Evolutionary conservation across 2,797 vertebrate species (phyloP).

Genomic region (Aulostomus chinensis): DNA sequence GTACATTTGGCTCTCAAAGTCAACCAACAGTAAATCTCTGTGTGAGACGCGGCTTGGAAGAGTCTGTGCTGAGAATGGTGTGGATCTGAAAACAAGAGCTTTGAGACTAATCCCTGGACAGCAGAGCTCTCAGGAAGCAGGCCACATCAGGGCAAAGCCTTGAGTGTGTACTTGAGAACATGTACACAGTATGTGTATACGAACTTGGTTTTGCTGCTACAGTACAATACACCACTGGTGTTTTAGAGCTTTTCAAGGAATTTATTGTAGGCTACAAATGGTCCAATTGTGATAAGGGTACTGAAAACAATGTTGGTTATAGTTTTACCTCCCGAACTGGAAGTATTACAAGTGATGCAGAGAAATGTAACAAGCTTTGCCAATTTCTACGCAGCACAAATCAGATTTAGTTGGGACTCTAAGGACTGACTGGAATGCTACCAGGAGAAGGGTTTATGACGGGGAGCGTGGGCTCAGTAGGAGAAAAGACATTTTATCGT

Average conservation of each 20-base stretch:
- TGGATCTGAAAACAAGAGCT: constrained; percentile 44
- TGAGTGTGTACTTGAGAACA: background rate
- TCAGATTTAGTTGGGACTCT: too few species aligned
- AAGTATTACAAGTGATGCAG: background rate
- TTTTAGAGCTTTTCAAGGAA: background rate
- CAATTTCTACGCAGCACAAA: constrained; percentile 13
- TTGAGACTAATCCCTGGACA: constrained; percentile 72
- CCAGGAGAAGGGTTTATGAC: background rate
- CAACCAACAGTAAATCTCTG: constrained; percentile 56
- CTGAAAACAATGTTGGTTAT: too few species aligned
- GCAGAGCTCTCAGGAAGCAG: constrained; percentile 57
- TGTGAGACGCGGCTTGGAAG: constrained; percentile 33
- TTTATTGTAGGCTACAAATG: too few species aligned
- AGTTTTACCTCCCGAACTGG: background rate
- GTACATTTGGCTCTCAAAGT: constrained; percentile 26
- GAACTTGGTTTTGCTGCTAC: background rate
- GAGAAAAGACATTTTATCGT: background rate
- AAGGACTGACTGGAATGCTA: too few species aligned
- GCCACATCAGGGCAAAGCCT: constrained; percentile 40
- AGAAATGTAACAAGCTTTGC: constrained; percentile 1
- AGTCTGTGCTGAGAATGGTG: constrained; percentile 40
- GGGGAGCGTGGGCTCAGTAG: background rate
- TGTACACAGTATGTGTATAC: background rate
- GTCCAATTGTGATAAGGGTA: too few species aligned
- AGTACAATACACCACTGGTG: too few species aligned